Conservation (phyloP, 2,113 vertebrate genomes). For the Arvicanthis niloticus region DNA sequence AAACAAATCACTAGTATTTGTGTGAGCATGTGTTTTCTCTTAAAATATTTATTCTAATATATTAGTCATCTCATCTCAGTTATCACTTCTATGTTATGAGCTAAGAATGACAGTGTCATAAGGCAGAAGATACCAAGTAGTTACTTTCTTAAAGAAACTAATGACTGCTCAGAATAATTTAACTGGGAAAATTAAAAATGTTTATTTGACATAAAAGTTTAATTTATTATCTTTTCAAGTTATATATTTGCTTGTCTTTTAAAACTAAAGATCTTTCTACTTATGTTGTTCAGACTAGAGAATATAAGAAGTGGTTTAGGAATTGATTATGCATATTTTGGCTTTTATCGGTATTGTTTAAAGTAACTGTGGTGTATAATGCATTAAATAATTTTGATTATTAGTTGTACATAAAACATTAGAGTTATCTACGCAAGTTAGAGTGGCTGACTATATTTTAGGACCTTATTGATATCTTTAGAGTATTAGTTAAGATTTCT, state of each 20-base stretch:
- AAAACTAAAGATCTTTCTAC: background rate
- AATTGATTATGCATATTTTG: background rate
- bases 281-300: background rate
- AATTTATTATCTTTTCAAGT: background rate
- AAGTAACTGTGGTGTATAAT: background rate
- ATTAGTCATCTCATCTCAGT: background rate
- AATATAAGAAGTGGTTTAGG: background rate
- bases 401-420: background rate
- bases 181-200: background rate
- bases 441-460: background rate
- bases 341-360: background rate
- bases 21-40: background rate
- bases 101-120: background rate
- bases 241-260: background rate
- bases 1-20: background rate
- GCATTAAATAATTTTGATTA: background rate
- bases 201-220: background rate
- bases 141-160: background rate
- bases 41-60: background rate
- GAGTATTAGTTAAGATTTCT: background rate
- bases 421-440: background rate
- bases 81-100: background rate
- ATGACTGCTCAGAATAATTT: background rate
- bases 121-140: background rate
- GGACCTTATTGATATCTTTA: background rate